Evolutionary conservation across 2,797 vertebrate genomes (phyloP).

Genomic region (Epinephelus coioides): DNA sequence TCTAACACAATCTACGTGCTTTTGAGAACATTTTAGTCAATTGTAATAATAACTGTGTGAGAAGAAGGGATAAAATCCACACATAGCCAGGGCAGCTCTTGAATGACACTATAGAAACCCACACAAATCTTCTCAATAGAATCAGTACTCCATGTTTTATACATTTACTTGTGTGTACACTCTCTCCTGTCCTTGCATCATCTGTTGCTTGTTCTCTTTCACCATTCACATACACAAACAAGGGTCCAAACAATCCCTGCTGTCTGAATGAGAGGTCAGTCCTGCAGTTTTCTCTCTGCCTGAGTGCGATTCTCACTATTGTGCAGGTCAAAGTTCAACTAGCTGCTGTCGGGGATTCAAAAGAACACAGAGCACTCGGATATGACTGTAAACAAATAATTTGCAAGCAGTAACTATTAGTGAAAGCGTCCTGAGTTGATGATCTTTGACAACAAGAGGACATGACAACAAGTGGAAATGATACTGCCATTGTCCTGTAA

Average conservation of each 20-base stretch:
- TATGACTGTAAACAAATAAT: neutral
- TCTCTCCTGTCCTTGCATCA: neutral
- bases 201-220: constrained; percentile 1
- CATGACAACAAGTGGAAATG: neutral
- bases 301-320: neutral
- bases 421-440: neutral
- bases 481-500: neutral
- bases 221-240: constrained; percentile 3
- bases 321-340: constrained; percentile 3
- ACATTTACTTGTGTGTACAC: too few relatives aligned
- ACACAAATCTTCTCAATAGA: neutral
- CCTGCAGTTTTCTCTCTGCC: neutral
- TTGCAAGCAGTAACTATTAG: neutral
- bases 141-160: neutral
- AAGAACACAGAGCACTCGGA: rapidly evolving
- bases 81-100: too few relatives aligned
- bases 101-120: too few relatives aligned
- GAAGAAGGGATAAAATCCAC: too few relatives aligned
- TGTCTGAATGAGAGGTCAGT: neutral
- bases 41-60: too few relatives aligned
- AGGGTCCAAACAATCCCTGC: neutral
- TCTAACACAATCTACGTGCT: too few relatives aligned
- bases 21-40: too few relatives aligned
- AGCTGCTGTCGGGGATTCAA: neutral
- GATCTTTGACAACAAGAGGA: neutral